Base-by-base conservation (phyloP, 2,113 vertebrate genomes). In the Onychorhynchus coronatus region DNA sequence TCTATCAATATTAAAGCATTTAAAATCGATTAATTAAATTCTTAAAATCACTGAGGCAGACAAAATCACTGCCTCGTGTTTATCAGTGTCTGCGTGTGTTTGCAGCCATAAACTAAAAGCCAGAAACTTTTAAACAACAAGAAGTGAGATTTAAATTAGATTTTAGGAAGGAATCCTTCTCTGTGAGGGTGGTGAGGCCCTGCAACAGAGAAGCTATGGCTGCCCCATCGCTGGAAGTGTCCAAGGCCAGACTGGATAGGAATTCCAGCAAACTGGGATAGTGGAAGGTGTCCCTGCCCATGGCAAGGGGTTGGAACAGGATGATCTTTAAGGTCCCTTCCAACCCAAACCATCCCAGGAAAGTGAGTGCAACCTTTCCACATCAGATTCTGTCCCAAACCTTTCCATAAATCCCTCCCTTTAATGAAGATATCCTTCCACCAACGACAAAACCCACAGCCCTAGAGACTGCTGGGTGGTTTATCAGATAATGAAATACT, bases 211-310 rank as follows among this genome's bases (percentile, higher is more conserved):
- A 31, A 61, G 28, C 9, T 82, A 53, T 41, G 70, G 39, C 3
- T 52, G 20, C 3, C 6, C 14, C 13, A 67, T 21, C 39, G 28
- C 53, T 75, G 46, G 39, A 39, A 83, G 20, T 41, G n/a, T 41
- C 0, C 47, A 23, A 31, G 1, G 17, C 6, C 3, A 49, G 17
- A 6, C 0, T 76, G 41, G 88, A 63, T 0, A 0, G 5, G 8
- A 6, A 1, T 55, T 37, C 49, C 35, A 84, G 25, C 4, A 23
- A 5, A 22, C 22, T 37, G 63, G 56, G 5, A 5, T 2, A 4
- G 31, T 33, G 35, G 22, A 17, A 77, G 8, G 2, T 16, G 21
- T 47, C 30, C 16, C 53, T 68, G 71, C 7, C 6, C 30, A 22
- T 20, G 33, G 28, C 13, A 61, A 4, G 5, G 2, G 19, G 3